Conservation (phyloP, 1,140 invertebrate genomes). For the Adelges cooleyi region DNA sequence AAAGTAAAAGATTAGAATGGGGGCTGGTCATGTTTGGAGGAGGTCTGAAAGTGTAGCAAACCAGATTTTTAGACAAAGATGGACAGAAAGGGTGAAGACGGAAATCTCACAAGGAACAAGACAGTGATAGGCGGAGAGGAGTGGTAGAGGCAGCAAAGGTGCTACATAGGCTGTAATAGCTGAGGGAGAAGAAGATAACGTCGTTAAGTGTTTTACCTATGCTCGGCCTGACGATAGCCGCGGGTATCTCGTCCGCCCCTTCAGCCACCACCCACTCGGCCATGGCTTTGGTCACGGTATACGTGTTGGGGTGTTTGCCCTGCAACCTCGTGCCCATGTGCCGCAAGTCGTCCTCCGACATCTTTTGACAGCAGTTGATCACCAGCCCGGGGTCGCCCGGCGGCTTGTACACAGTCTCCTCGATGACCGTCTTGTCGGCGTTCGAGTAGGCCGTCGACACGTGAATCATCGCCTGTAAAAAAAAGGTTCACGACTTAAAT, state of each 20-base stretch:
- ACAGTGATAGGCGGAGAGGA: too few species aligned
- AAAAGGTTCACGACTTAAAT: neutral
- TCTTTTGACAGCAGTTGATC: slow-evolving; percentile 47
- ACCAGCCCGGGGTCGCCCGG: slow-evolving; percentile 50
- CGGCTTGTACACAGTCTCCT: slow-evolving; percentile 60
- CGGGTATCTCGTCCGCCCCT: slow-evolving; percentile 53
- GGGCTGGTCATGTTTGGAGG: too few species aligned
- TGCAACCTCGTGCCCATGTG: slow-evolving; percentile 43
- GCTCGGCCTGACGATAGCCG: slow-evolving; percentile 82
- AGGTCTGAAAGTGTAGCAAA: too few species aligned
- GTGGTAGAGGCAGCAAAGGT: too few species aligned
- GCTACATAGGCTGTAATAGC: too few species aligned
- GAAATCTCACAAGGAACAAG: too few species aligned
- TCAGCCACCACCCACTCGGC: slow-evolving; percentile 62
- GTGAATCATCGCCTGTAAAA: slow-evolving; percentile 58
- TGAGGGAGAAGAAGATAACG: too few species aligned
- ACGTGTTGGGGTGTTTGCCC: slow-evolving; percentile 74
- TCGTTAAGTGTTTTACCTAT: slow-evolving; percentile 66
- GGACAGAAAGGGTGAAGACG: too few species aligned
- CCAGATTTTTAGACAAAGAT: too few species aligned
- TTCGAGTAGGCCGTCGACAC: slow-evolving; percentile 84
- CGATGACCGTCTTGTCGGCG: slow-evolving; percentile 53
- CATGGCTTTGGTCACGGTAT: slow-evolving; percentile 75
- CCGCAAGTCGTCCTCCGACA: slow-evolving; percentile 48
- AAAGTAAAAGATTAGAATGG: too few species aligned